Base-by-base conservation (phyloP, 1,140 invertebrate genomes). In the Procambarus virginalis region DNA sequence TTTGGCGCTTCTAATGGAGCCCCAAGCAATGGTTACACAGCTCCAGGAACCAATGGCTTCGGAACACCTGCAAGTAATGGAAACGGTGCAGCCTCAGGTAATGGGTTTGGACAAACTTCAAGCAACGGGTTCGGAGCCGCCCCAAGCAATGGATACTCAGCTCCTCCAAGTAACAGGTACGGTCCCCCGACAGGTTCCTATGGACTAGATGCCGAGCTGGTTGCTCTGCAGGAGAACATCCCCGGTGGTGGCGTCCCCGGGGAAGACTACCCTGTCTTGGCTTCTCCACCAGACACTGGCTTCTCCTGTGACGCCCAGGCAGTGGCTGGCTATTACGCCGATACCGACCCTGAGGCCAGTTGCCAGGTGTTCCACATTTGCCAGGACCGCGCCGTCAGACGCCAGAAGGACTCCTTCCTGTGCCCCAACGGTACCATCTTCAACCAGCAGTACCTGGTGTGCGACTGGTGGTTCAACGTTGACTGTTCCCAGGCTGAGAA, bases 391-490 rank as follows among this genome's bases (percentile, higher is more conserved):
- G 22, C 93, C 60, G 93, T 0, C 94, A 94, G 84, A 34, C 84
- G 84, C 55, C 84, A 85, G 84, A 70, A 85, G 84, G 84, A 85
- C 84, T 94, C 94, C 4, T 95, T 95, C 89, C 92, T 95, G 0
- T 95, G 95, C 90, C 95, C 95, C 46, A 94, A 95, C 83, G 95
- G 95, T 80, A 95, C 95, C 45, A 93, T 95, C 58, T 95, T 95
- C 93, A 94, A 95, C 91, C 95, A 95, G 91, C 94, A 94, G 84
- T 94, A 94, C 86, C 95, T 95, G 81, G 95, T 95, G 1, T 95
- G 95, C 89, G 95, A 95, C 92, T 95, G 95, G 95, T 95, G 95
- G 95, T 95, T 94, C 93, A 94, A 95, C 78, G 94, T 95, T 22
- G 94, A 94, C 84, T 95, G 95, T 88, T 92, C 92, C 8, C 91